phyloP scores from a whole-genome alignment of 2,888 invertebrate species.

The Erannis defoliaria region DNA sequence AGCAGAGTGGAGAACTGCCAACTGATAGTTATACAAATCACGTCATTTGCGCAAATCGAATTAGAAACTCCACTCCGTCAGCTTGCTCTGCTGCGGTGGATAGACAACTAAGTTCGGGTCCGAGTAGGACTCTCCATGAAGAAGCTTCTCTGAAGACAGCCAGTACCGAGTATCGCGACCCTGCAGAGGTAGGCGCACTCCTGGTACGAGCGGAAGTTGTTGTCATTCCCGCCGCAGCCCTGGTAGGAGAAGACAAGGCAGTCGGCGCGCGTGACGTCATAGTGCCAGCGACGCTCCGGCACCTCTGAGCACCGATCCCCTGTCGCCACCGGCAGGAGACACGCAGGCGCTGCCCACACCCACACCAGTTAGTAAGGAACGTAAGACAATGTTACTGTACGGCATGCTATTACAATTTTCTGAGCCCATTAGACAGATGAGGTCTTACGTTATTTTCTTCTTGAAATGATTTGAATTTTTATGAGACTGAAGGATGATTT shows the following conservation, averaged over 20 bases:
- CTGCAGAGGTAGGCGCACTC: constrained; percentile 86
- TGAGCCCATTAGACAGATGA: no score
- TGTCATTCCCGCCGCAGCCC: constrained; percentile 95
- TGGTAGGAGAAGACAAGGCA: constrained; percentile 94
- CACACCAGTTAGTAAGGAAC: constrained; percentile 45
- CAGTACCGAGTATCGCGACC: constrained; percentile 51
- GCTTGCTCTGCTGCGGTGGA: neutral
- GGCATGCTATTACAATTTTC: neutral
- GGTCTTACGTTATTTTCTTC: no score
- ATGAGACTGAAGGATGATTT: neutral
- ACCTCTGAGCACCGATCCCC: constrained; percentile 55
- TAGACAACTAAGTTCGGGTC: neutral
- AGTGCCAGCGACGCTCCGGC: constrained; percentile 90
- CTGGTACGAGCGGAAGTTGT: constrained; percentile 92
- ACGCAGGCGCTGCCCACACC: constrained; percentile 64
- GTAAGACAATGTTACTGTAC: constrained; percentile 11
- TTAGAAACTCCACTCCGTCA: neutral
- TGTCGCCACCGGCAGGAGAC: constrained; percentile 63
- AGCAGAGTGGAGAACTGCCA: neutral
- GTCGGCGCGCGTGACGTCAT: constrained; percentile 88
- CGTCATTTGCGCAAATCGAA: neutral
- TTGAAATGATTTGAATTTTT: no score
- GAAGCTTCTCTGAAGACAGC: constrained; percentile 27
- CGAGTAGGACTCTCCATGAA: constrained; percentile 1
- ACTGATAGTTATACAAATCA: neutral